phyloP scores from a whole-genome alignment of 2,888 invertebrate species.

The Pinctada fucata region DNA sequence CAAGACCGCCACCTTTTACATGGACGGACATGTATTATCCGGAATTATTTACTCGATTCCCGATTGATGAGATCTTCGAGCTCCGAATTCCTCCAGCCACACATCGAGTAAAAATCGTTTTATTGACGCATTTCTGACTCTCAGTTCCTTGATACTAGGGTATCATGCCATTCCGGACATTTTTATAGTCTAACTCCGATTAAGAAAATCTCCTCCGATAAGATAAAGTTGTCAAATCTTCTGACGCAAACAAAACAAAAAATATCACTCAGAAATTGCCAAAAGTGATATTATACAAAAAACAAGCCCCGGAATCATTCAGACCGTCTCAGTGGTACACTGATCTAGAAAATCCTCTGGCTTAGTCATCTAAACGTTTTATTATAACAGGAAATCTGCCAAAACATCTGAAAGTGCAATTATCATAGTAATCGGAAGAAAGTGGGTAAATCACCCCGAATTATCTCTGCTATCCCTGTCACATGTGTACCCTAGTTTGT shows the following conservation, averaged over 20 bases:
- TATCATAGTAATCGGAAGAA: not conserved
- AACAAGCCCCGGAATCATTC: not conserved
- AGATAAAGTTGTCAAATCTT: not conserved
- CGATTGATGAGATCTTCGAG: no score
- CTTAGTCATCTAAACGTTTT: constrained; percentile 1
- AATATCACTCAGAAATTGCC: no score
- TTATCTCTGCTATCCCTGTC: not conserved
- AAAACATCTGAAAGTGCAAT: not conserved
- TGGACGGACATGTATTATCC: no score
- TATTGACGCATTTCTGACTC: no score
- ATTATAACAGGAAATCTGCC: constrained; percentile 1
- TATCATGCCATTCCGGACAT: no score
- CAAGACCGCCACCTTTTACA: no score
- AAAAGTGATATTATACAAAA: not conserved
- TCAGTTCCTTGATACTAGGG: no score
- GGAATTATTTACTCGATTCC: no score
- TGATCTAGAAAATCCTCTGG: not conserved
- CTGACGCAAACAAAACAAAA: no score
- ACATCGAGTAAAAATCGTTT: no score
- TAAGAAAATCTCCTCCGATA: not conserved
- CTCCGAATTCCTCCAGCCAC: no score
- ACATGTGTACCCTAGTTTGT: not conserved
- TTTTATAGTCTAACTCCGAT: no score
- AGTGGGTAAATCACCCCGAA: not conserved
- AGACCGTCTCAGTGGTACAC: not conserved